A percentile compares a stretch with the other conserved stretches of the same genome.
Evolutionary conservation across 2,113 vertebrate genomes (phyloP).

Genomic region (Planiliza haematocheilus): DNA sequence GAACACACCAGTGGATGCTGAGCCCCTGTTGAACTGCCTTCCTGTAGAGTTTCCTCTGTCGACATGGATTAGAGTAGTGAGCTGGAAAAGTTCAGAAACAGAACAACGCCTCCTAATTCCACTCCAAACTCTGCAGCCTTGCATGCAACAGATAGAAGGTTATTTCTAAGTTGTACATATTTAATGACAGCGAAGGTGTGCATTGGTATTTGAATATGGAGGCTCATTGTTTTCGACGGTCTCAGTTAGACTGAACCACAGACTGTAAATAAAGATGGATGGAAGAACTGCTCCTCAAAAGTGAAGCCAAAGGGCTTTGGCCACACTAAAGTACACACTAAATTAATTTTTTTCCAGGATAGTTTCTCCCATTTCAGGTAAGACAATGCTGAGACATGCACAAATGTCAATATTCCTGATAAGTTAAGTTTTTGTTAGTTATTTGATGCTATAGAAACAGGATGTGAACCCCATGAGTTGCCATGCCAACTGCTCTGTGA

Average conservation of each 20-base stretch:
- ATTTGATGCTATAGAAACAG: too few species aligned
- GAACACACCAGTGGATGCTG: conserved; percentile 34
- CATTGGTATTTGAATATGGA: conserved; percentile 61
- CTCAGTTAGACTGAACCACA: conserved; percentile 8
- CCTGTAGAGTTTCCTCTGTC: conserved; percentile 58
- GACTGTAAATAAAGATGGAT: too few species aligned
- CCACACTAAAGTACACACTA: too few species aligned
- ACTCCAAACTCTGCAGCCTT: conserved; percentile 56
- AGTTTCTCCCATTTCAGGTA: too few species aligned
- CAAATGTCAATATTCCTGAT: too few species aligned
- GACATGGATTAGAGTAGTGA: conserved; percentile 65
- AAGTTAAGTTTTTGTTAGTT: too few species aligned
- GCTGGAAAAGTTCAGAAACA: conserved; percentile 60
- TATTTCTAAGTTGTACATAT: conserved; percentile 70
- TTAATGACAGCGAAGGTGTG: conserved; percentile 65
- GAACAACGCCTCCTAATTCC: conserved; percentile 53
- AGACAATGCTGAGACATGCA: too few species aligned
- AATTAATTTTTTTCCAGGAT: too few species aligned
- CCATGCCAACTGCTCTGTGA: too few species aligned
- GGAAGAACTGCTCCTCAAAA: neutral
- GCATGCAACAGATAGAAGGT: conserved; percentile 56
- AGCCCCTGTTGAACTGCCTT: conserved; percentile 48
- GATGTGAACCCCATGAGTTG: too few species aligned
- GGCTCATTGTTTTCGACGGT: conserved; percentile 8
- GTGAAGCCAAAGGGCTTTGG: too few species aligned